Percentiles rank a stretch among this genome's conserved stretches.
Conservation (phyloP, 2,113 vertebrate genomes). For the Gopherus evgoodei region DNA sequence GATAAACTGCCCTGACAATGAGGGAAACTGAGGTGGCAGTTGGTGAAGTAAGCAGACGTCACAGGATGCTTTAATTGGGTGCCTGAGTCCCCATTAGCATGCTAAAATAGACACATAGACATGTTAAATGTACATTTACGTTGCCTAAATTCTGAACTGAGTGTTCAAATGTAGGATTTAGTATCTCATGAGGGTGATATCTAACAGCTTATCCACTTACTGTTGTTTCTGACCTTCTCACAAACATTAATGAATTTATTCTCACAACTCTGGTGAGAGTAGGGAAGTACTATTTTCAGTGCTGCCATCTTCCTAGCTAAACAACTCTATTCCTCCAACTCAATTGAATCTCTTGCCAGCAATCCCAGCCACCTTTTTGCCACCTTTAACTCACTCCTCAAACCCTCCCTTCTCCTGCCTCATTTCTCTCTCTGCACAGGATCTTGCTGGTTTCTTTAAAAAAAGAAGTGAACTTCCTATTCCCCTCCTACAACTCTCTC, state of each 20-base stretch:
- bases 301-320: neutral
- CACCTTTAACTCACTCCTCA: neutral
- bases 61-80: rapidly evolving
- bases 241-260: neutral
- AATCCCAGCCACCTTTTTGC: neutral
- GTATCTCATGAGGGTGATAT: rapidly evolving
- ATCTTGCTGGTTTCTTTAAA: neutral
- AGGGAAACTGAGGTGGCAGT: neutral
- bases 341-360: neutral
- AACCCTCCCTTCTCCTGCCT: neutral
- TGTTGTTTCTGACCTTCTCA: neutral
- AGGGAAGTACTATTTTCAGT: neutral
- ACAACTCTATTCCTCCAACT: neutral
- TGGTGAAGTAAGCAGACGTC: neutral
- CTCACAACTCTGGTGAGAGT: neutral
- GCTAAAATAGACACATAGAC: neutral
- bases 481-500: rapidly evolving
- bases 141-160: neutral
- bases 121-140: neutral
- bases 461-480: neutral
- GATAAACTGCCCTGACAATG: neutral
- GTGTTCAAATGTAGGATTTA: neutral
- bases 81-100: neutral
- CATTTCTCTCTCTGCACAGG: neutral
- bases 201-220: neutral